phyloP scores from a whole-genome alignment of 2,797 vertebrate genomes.

The Micrastur ruficollis region DNA sequence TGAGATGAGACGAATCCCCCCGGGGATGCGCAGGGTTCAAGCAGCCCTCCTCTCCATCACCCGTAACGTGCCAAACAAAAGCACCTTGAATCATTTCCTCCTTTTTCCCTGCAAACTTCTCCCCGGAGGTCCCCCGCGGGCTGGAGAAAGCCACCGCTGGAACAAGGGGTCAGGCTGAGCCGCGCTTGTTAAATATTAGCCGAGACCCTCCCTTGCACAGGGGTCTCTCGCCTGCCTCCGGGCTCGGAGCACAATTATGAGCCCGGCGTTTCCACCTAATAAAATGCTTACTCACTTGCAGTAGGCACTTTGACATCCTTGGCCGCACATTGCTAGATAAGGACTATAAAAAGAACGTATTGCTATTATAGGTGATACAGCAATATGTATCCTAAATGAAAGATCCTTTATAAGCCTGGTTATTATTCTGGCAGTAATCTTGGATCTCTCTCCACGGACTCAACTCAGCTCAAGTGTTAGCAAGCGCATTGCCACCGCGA shows the following conservation, averaged over 20 bases:
- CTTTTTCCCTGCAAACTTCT: neutral
- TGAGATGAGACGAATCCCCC: neutral
- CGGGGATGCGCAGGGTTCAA: neutral
- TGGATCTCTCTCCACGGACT: neutral
- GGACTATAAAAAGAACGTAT: slow-evolving; percentile 6
- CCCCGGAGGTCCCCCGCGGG: neutral
- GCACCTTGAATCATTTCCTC: neutral
- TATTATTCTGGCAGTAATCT: slow-evolving; percentile 37
- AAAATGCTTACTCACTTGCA: slow-evolving; percentile 60
- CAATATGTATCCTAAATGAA: neutral
- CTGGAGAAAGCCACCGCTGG: neutral
- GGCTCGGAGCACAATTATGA: neutral
- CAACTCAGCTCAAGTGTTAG: neutral
- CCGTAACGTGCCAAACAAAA: neutral
- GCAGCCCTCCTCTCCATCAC: neutral
- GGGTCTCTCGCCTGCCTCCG: neutral
- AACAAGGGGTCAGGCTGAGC: neutral
- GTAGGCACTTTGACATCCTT: slow-evolving; percentile 50
- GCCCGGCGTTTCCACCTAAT: slow-evolving; percentile 31
- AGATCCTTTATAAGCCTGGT: slow-evolving; percentile 19
- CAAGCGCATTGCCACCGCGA: neutral
- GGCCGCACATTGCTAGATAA: slow-evolving; percentile 54
- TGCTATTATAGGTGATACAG: slow-evolving; percentile 26
- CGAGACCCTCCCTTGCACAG: neutral
- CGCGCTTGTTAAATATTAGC: neutral